Base-by-base conservation (phyloP, 2,888 invertebrate genomes). In the Fissipunctia ypsillon region DNA sequence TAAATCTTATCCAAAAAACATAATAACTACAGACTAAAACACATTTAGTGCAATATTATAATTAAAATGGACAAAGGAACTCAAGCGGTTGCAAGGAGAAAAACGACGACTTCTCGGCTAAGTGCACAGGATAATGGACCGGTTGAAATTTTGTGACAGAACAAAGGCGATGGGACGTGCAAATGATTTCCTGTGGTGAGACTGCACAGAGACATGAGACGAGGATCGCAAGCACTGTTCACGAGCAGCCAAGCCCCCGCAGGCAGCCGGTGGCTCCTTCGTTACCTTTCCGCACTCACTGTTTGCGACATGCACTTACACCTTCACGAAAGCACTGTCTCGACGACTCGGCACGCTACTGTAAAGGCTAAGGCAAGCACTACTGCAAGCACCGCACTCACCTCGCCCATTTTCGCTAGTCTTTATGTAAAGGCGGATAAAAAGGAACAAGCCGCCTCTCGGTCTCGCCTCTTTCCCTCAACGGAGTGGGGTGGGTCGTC, bases 321-420 rank as follows among this genome's bases (percentile, higher is more conserved):
- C 92, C 92, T 89, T 93, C 94, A 93, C 93, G 91, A 92, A 93
- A 93, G 93, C 95, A 95, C 94, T 93, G 89, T 86, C 88, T 88
- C 89, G 87, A 87, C 81, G 88, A 84, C 83, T 85, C 86, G 87
- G 88, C 86, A 89, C 86, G 89, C 92, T 93, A 93, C 91, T 92
- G 90, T 87, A 93, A 93, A 94, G 90, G 89, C 92, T 92, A 93
- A 91, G 87, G 90, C 91, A 95, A 95, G 92, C 95, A 95, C 95
- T 96, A 95, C 95, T 91, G 91, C 91, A 94, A 94, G 94, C 95
- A 93, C 94, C 90, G 92, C 95, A 96, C 96, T 96, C 96, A 96
- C 96, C 96, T 96, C 96, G 95, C 96, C 96, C 96, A 96, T 96
- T 95, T 95, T 95, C 94, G 93, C 93, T 93, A 95, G 95, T 95